Evolutionary conservation across 2,797 vertebrate species (phyloP), one percentile per base, ranked within the genome.

Genomic region (Typhlichthys eigenmanni): DNA sequence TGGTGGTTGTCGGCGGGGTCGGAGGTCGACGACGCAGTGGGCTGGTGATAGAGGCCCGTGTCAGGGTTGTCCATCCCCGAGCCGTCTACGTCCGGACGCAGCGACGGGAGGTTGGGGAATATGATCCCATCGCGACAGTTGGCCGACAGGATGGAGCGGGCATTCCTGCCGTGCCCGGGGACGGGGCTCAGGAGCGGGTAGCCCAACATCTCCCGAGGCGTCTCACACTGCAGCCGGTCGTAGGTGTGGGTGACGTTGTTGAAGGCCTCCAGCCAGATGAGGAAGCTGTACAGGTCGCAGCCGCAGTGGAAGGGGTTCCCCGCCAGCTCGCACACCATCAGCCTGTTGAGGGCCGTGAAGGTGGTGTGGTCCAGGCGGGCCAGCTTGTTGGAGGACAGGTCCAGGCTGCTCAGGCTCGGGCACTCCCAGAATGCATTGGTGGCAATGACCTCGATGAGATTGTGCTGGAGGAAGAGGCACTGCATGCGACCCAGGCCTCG

Each of bases 161-260:
- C 98, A 10, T 98, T 99, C 47, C 95, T 94, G 55, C 93, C 95
- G 2, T 90, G 88, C 2, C 92, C 89, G 48, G 94, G 92, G 16
- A 92, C 84, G 12, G 96, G 91, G 79, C 96, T 96, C 19, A 99
- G 91, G 58, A 99, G 89, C 0, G 96, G 96, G 74, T 92, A 98
- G 34, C 97, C 95, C 2, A 95, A 94, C 2, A 98, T 95, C 76
- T 99, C 96, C 0, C 95, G 88, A 0, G 98, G 98, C 0, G 95
- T 97, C 88, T 99, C 98, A 14, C 98, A 99, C 86, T 98, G 97
- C 34, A 99, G 93, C 10, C 98, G 93, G 84, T 99, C 98, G 0
- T 98, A 99, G 78, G 96, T 99, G 87, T 96, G 96, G 17, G 98
- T 98, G 61, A 98, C 94, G 0, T 99, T 99, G 89, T 99, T 99